A percentile compares a stretch with the other conserved stretches of the same genome.
phyloP scores from a whole-genome alignment of 2,113 vertebrate genomes.

The Nothobranchius kuhntae region DNA sequence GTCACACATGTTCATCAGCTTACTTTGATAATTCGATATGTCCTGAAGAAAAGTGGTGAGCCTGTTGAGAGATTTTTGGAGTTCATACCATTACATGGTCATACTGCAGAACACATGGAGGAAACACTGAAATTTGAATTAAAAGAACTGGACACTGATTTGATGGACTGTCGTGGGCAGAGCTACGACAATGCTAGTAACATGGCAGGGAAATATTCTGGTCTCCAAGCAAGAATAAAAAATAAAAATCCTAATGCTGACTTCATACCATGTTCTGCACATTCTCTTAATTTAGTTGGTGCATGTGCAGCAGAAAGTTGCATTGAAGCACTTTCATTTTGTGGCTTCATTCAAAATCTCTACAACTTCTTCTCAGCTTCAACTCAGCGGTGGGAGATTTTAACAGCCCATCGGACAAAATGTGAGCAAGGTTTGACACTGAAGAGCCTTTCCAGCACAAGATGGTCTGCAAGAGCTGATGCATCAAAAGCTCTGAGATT shows the following conservation, averaged over 20 bases:
- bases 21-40: neutral
- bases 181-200: neutral
- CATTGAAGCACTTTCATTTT: neutral
- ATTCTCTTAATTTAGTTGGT: too few species aligned
- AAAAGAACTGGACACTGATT: conserved; percentile 1
- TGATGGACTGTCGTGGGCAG: neutral
- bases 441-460: too few species aligned
- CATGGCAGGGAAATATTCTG: neutral
- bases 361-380: conserved; percentile 3
- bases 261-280: too few species aligned
- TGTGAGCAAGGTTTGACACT: too few species aligned
- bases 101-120: neutral
- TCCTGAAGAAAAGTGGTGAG: neutral
- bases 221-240: neutral
- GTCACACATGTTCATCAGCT: neutral
- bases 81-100: conserved; percentile 1
- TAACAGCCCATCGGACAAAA: too few species aligned
- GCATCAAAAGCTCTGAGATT: too few species aligned
- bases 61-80: neutral
- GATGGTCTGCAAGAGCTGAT: too few species aligned
- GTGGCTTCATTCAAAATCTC: neutral
- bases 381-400: neutral
- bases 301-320: neutral
- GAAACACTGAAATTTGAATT: neutral
- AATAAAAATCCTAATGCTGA: neutral